phyloP scores from a whole-genome alignment of 1,140 invertebrate genomes.

The Diabrotica undecimpunctata region DNA sequence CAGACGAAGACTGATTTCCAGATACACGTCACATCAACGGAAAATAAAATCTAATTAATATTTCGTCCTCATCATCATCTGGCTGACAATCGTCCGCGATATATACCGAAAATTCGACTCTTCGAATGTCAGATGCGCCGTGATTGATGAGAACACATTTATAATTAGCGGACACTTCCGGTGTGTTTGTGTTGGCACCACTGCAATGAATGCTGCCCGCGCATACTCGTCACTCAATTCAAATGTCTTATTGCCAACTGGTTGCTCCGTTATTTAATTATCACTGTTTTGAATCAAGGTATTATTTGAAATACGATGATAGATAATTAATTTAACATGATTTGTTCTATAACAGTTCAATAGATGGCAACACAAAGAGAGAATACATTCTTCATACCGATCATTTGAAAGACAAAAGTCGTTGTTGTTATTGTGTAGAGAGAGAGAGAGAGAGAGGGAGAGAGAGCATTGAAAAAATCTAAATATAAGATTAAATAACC shows the following conservation, averaged over 20 bases:
- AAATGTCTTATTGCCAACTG: constrained; percentile 39
- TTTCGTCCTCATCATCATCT: constrained; percentile 23
- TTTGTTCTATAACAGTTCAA: too few relatives aligned
- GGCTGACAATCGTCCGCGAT: constrained; percentile 11
- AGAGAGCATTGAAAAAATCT: too few relatives aligned
- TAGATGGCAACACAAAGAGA: too few relatives aligned
- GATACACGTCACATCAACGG: neutral
- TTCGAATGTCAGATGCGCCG: constrained; percentile 33
- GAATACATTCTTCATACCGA: too few relatives aligned
- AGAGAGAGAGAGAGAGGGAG: too few relatives aligned
- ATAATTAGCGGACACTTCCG: constrained; percentile 49
- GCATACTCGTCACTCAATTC: constrained; percentile 42
- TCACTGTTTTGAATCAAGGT: too few relatives aligned
- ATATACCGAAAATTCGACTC: constrained; percentile 21
- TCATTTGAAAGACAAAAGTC: too few relatives aligned
- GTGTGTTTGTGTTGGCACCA: constrained; percentile 45
- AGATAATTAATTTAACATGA: too few relatives aligned
- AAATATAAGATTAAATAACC: too few relatives aligned
- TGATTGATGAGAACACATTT: constrained; percentile 47
- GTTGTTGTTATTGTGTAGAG: too few relatives aligned
- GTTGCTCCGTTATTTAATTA: neutral
- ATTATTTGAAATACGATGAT: too few relatives aligned
- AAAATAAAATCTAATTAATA: constrained; percentile 23
- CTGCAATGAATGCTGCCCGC: constrained; percentile 28
- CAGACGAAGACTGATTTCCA: neutral